Conservation (phyloP, 2,888 invertebrate species). For the Oithona nana region DNA sequence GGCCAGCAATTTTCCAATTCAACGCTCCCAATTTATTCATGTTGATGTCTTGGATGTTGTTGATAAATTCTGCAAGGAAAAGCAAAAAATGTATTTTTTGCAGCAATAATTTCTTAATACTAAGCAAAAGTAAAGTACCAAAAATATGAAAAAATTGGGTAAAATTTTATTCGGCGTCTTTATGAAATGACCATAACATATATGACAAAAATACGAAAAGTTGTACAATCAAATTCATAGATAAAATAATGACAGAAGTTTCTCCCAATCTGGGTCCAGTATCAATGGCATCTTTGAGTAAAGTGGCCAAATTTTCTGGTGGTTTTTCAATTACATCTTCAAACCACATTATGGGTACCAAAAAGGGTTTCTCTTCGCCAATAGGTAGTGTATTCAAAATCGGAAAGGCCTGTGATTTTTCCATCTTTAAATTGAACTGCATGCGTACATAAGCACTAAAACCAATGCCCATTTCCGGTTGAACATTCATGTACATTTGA, state of each 20-base stretch:
- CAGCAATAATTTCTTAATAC: too few species aligned
- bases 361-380: not conserved
- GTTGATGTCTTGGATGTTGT: too few species aligned
- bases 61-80: too few species aligned
- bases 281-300: not conserved
- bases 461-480: not conserved
- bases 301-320: not conserved
- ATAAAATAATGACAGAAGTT: not conserved
- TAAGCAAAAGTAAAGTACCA: too few species aligned
- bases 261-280: not conserved
- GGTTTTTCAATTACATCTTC: not conserved
- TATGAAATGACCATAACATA: not conserved
- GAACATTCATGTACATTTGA: not conserved
- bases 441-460: not conserved
- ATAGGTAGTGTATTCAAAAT: too few species aligned
- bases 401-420: not conserved
- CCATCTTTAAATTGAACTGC: not conserved
- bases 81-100: too few species aligned
- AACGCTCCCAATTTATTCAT: not conserved
- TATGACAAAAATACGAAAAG: not conserved
- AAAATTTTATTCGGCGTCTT: not conserved
- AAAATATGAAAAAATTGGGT: too few species aligned
- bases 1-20: not conserved
- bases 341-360: slow-evolving; percentile 3
- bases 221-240: not conserved